phyloP scores from a whole-genome alignment of 2,113 vertebrate species.

The Gorilla gorilla region DNA sequence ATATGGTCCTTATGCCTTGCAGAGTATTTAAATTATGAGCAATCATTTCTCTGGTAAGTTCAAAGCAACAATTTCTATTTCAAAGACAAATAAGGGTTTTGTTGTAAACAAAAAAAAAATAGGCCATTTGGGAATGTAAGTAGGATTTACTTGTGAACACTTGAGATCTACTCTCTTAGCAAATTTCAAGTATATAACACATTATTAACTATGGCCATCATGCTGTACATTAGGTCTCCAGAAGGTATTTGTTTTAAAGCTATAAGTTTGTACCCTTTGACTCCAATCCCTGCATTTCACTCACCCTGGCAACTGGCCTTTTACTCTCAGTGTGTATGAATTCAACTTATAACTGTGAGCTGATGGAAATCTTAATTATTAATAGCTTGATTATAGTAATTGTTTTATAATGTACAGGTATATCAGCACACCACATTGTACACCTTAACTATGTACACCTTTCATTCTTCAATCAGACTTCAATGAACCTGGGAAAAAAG shows the following conservation, averaged over 20 bases:
- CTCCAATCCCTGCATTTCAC: background rate
- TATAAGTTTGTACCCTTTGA: background rate
- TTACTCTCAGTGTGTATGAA: background rate
- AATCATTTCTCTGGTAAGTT: background rate
- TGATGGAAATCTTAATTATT: background rate
- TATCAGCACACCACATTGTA: background rate
- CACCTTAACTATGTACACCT: background rate
- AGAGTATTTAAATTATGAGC: background rate
- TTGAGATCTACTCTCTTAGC: background rate
- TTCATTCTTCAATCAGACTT: background rate
- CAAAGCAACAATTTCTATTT: background rate
- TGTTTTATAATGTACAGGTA: background rate
- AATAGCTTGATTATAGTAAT: background rate
- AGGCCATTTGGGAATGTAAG: rapidly evolving
- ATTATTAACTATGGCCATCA: background rate
- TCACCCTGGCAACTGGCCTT: background rate
- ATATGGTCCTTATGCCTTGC: background rate
- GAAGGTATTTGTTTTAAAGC: background rate
- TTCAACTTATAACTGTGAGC: background rate
- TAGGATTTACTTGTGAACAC: background rate
- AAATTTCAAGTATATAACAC: too few species aligned
- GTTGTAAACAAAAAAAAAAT: rapidly evolving
- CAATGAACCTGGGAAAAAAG: background rate
- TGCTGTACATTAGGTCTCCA: too few species aligned
- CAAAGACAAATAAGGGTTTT: background rate